phyloP scores from a whole-genome alignment of 1,140 invertebrate species.

The Zaprionus africanus region DNA sequence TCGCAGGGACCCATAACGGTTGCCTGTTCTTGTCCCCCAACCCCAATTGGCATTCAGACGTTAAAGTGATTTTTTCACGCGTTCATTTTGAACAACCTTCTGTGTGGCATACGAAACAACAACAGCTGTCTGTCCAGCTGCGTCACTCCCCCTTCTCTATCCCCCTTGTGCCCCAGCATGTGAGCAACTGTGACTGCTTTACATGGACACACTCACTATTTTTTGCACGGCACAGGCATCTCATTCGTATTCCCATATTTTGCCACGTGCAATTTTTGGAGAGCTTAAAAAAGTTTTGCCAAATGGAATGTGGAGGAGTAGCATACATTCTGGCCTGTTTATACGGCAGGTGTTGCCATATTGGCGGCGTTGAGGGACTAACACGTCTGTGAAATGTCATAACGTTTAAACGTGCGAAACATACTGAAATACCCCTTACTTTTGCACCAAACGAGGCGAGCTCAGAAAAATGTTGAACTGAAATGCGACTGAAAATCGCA shows the following conservation, averaged over 20 bases:
- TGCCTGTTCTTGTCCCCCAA: not conserved
- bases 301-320: not conserved
- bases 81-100: conserved; percentile 40
- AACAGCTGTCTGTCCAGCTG: conserved; percentile 43
- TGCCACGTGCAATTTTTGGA: conserved; percentile 47
- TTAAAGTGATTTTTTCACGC: conserved; percentile 78
- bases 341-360: conserved; percentile 79
- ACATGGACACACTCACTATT: conserved; percentile 54
- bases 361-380: conserved; percentile 71
- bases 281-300: conserved; percentile 36
- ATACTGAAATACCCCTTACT: conserved; percentile 58
- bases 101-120: conserved; percentile 68
- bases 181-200: not conserved
- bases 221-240: conserved; percentile 19
- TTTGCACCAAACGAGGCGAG: conserved; percentile 9
- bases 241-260: conserved; percentile 26
- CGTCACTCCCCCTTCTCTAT: not conserved
- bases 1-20: not conserved
- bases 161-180: not conserved
- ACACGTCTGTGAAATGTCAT: conserved; percentile 83
- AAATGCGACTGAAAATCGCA: conserved; percentile 17
- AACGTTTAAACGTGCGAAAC: conserved; percentile 82
- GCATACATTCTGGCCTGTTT: conserved; percentile 58
- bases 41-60: conserved; percentile 76
- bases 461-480: not conserved